A percentile compares a stretch with the other conserved stretches of the same genome.
Evolutionary conservation across 2,797 vertebrate species (phyloP).

Genomic region (Anisognathus igniventris): DNA sequence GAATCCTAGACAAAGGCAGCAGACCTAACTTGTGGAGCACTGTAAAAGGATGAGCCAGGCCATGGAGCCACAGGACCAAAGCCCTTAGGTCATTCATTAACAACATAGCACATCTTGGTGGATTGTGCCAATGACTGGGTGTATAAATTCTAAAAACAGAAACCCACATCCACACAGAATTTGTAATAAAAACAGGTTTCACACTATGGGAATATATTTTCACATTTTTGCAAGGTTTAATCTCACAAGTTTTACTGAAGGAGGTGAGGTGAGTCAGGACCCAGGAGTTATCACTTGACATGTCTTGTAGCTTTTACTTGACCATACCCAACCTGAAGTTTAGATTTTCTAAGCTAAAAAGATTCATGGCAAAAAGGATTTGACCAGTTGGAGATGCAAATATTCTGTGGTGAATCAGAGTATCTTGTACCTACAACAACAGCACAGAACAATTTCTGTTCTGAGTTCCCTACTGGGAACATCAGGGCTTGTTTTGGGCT

Average conservation of each 20-base stretch:
- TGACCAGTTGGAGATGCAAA: neutral
- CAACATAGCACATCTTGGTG: neutral
- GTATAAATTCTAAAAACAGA: neutral
- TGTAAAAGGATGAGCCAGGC: neutral
- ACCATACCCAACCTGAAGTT: neutral
- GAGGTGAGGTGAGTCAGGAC: neutral
- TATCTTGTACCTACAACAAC: neutral
- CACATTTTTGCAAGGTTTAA: neutral
- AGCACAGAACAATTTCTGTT: neutral
- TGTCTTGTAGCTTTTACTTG: neutral
- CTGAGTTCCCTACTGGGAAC: neutral
- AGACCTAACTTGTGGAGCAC: neutral
- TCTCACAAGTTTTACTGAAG: neutral
- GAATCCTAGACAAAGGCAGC: neutral
- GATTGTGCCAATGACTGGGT: neutral
- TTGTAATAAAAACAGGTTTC: neutral
- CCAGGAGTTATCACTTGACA: neutral
- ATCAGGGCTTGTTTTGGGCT: neutral
- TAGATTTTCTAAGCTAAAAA: neutral
- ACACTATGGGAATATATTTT: fast-evolving
- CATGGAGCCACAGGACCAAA: neutral
- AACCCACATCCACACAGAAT: neutral
- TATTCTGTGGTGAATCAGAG: neutral
- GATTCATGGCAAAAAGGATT: neutral
- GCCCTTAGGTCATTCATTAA: neutral